Evolutionary conservation across 2,797 vertebrate genomes (phyloP).

Genomic region (Tragelaphus oryx): DNA sequence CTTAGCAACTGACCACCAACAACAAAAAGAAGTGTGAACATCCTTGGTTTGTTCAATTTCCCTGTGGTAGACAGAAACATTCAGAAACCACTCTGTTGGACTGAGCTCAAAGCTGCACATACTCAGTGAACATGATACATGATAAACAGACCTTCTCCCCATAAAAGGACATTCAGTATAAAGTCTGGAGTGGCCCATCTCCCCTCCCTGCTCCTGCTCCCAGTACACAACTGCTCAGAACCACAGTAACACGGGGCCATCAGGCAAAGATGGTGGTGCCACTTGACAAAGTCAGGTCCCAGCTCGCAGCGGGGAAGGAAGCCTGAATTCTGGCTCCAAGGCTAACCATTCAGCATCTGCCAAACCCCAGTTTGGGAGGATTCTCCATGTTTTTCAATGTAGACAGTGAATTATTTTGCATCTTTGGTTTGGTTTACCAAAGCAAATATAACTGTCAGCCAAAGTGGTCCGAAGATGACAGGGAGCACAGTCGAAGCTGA

Average conservation of each 20-base stretch:
- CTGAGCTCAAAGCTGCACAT: not conserved
- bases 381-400: not conserved
- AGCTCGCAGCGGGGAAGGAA: not conserved
- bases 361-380: not conserved
- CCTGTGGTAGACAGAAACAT: not conserved
- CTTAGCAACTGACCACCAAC: not conserved
- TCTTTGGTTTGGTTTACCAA: constrained; percentile 3
- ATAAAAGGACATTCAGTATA: not conserved
- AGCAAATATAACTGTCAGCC: not conserved
- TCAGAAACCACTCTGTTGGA: not conserved
- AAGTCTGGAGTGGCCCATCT: not conserved
- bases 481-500: not conserved
- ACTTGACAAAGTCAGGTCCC: not conserved
- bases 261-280: not conserved
- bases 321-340: not conserved
- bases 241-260: not conserved
- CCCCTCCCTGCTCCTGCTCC: not conserved
- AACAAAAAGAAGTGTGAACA: not conserved
- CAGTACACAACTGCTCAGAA: not conserved
- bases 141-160: not conserved
- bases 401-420: not conserved
- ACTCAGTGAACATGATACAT: not conserved
- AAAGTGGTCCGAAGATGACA: not conserved
- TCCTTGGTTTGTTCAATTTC: not conserved
- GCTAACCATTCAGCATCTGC: not conserved